Base-by-base conservation (phyloP, 2,113 vertebrate genomes). In the Pseudorhombus dupliciocellatus region DNA sequence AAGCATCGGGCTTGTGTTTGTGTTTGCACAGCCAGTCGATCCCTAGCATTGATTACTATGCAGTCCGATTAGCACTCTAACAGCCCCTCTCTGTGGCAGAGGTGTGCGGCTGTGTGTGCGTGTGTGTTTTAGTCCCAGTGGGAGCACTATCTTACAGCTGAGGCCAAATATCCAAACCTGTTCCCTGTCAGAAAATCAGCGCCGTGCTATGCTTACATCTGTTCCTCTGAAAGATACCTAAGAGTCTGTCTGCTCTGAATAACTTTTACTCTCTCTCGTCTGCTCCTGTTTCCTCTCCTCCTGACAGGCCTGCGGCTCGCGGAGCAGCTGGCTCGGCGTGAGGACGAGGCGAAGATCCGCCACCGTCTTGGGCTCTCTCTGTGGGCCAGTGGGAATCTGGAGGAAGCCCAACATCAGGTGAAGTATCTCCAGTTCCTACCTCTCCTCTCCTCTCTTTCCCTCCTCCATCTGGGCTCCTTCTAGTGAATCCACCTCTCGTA, bases 321-420 rank as follows among this genome's bases (percentile, higher is more conserved):
- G 11, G 97, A 98, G 87, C 97, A 98, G 91, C 92, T 97, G 89
- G 95, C 94, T 66, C 95, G 96, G 75, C 94, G 97, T 89, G 97
- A 98, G 86, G 97, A 98, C 34, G 97, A 98, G 89, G 97, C 97
- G 37, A 96, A 96, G 90, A 97, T 97, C 89, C 96, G 97, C 79
- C 97, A 98, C 0, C 95, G 97, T 62, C 94, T 97, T 0, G 97
- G 97, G 62, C 96, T 98, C 25, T 97, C 97, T 61, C 95, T 98
- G 18, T 98, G 97, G 97, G 97, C 96, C 0, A 97, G 97, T 25
- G 95, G 96, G 66, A 97, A 97, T 87, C 90, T 97, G 90, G 96
- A 98, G 81, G 96, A 97, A 75, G 94, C 96, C 66, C 96, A 98
- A 79, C 96, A 97, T 85, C 96, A 98, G 95, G 96, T 97, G 89